Evolutionary conservation across 2,888 invertebrate species (phyloP), one percentile per base, ranked within the genome.

Genomic region (Hemistola chrysoprasaria): DNA sequence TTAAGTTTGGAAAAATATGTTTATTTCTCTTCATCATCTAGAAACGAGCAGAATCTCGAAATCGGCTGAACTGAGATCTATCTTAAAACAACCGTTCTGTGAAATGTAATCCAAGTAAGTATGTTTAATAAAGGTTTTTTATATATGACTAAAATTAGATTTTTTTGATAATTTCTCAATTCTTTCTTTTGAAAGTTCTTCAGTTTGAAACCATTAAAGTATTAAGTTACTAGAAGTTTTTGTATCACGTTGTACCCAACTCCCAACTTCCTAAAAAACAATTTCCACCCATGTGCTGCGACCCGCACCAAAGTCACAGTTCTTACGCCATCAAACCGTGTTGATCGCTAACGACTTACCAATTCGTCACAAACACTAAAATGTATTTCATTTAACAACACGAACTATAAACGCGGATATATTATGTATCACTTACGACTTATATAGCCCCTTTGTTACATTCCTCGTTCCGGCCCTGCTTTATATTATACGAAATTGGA

Each of bases 351-450:
- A 78, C 78, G 65, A 79, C 61, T 63, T 45, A 27, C 39, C 67
- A 57, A 85, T 86, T 82, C 73, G 85, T 65, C 67, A 78, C 79
- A 71, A 68, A 58, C 63, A 62, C 65, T 84, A 77, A 78, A 83
- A 85, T 78, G 65, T 81, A 73, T 81, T 72, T 63, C 81, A 79
- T 71, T 77, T 72, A 70, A 73, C 75, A 71, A 75, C 73, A 72
- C 65, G 56, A 60, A 62, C 56, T 46, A 46, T 59, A 56, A 59
- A 59, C 46, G 51, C 48, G 36, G 48, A 49, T 57, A n/a, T n/a
- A 56, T 60, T 60, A 62, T 53, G 40, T 47, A 62, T 63, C 61
- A 62, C 58, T 52, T 61, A 57, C 57, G 50, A 51, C 43, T 50
- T 54, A 50, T 54, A 50, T 32, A 16, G 37, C 39, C 39, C 44